Evolutionary conservation across 1,140 invertebrate species (phyloP).

Genomic region (Neuroterus valhalla): DNA sequence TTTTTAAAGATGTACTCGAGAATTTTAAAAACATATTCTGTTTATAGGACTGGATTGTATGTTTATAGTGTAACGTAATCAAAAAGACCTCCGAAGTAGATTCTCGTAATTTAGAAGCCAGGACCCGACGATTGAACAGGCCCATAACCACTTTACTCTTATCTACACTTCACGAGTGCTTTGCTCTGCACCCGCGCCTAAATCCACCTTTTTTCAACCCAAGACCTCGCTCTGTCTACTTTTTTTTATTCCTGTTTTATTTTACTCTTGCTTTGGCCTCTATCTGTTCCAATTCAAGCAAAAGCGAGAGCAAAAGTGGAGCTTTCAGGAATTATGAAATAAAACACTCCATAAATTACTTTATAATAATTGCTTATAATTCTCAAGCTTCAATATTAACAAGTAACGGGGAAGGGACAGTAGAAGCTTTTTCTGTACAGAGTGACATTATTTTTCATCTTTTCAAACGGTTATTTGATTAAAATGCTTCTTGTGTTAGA

Average conservation of each 20-base stretch:
- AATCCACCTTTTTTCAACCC: conserved; percentile 8
- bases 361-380: not conserved
- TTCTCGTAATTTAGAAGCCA: conserved; percentile 40
- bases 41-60: conserved; percentile 30
- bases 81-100: conserved; percentile 53
- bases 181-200: not conserved
- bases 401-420: too few relatives aligned
- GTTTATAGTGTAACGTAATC: conserved; percentile 53
- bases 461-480: too few relatives aligned
- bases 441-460: too few relatives aligned
- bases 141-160: not conserved
- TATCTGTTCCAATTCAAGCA: not conserved
- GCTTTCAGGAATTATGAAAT: conserved; percentile 1
- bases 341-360: conserved; percentile 5
- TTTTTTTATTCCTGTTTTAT: too few relatives aligned
- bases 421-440: too few relatives aligned
- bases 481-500: too few relatives aligned
- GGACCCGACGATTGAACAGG: conserved; percentile 20
- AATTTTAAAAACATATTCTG: not conserved
- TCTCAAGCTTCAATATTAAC: too few relatives aligned
- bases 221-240: not conserved
- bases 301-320: not conserved
- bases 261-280: not conserved
- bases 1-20: conserved; percentile 54
- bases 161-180: conserved; percentile 17